Evolutionary conservation across 2,797 vertebrate genomes (phyloP).

Genomic region (Neoniphon sammara): DNA sequence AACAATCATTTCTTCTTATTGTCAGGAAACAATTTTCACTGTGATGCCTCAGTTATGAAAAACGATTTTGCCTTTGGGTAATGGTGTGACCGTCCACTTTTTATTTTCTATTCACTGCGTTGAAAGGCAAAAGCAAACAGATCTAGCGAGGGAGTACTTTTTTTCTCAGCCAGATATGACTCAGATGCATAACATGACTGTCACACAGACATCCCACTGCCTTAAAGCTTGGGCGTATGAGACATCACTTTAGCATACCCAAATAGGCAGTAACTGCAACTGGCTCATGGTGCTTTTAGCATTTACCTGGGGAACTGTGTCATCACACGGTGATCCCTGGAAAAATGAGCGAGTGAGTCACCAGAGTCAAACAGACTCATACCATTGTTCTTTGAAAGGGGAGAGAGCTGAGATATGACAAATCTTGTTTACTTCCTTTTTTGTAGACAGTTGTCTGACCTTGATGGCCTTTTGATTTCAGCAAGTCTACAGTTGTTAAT

Average conservation of each 20-base stretch:
- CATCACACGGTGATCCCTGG: conserved; percentile 10
- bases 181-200: neutral
- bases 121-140: neutral
- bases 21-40: neutral
- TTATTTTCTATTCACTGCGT: neutral
- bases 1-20: neutral
- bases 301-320: conserved; percentile 30
- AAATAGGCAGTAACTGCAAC: neutral
- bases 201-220: neutral
- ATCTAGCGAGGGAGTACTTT: neutral
- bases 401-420: neutral
- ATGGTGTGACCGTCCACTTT: neutral
- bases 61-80: neutral
- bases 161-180: too few relatives aligned
- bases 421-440: neutral
- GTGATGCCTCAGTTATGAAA: neutral
- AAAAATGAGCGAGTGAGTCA: conserved; percentile 42
- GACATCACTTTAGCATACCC: neutral
- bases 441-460: conserved; percentile 7
- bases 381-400: conserved; percentile 26
- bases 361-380: conserved; percentile 8
- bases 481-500: neutral
- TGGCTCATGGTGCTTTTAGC: conserved; percentile 10
- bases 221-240: neutral
- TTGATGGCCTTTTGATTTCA: conserved; percentile 11